phyloP scores from a whole-genome alignment of 2,888 invertebrate species.

The Lithophane semibrunnea region DNA sequence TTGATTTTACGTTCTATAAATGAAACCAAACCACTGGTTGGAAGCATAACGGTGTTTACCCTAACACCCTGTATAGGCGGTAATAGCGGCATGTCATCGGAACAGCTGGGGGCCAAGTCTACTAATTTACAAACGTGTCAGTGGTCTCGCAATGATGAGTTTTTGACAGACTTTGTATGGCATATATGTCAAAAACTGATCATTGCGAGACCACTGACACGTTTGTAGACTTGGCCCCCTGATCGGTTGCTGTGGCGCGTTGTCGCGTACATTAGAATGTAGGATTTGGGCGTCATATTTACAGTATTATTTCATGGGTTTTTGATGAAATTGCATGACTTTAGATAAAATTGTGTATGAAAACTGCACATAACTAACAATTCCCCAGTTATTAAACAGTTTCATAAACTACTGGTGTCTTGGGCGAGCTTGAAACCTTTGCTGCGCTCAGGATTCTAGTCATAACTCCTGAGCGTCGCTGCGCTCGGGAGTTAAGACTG shows the following conservation, averaged over 20 bases:
- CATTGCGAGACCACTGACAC: too few relatives aligned
- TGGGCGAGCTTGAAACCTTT: background rate
- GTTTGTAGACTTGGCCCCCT: too few relatives aligned
- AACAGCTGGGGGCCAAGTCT: background rate
- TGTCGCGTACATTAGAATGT: background rate
- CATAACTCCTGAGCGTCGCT: background rate
- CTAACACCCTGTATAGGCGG: too few relatives aligned
- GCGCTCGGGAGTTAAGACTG: too few relatives aligned
- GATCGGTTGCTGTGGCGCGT: background rate
- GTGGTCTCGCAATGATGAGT: too few relatives aligned
- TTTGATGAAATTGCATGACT: background rate
- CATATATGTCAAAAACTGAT: too few relatives aligned
- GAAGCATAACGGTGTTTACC: too few relatives aligned
- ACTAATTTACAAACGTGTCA: too few relatives aligned
- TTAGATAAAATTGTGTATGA: background rate
- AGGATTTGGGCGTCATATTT: background rate
- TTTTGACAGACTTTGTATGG: too few relatives aligned
- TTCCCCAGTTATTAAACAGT: background rate
- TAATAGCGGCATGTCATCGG: background rate
- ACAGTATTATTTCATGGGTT: background rate
- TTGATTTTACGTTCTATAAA: too few relatives aligned
- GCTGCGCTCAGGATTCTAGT: background rate
- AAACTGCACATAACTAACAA: background rate
- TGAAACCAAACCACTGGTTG: too few relatives aligned
- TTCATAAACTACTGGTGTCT: background rate